phyloP scores from a whole-genome alignment of 2,113 vertebrate genomes.

The Vulpes lagopus region DNA sequence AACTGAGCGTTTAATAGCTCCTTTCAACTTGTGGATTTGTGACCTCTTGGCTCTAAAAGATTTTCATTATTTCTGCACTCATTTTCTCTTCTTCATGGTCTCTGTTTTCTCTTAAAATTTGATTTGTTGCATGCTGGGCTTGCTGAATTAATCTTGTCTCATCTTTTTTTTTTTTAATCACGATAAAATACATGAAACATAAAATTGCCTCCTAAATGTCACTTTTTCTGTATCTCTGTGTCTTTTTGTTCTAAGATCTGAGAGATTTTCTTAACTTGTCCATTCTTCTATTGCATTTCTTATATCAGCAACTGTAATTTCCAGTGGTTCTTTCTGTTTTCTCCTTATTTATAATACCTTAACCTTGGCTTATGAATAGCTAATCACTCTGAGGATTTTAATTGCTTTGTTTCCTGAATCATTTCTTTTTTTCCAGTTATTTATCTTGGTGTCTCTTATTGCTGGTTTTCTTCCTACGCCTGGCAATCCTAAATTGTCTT shows the following conservation, averaged over 20 bases:
- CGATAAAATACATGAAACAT: background rate
- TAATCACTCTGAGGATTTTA: background rate
- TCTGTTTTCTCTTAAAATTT: background rate
- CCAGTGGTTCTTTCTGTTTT: conserved; percentile 16
- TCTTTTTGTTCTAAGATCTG: background rate
- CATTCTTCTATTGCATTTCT: background rate
- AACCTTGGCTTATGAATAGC: background rate
- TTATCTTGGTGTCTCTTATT: conserved; percentile 11
- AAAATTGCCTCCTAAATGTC: background rate
- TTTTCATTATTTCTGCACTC: conserved; percentile 31
- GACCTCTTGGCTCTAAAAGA: background rate
- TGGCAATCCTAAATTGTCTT: background rate
- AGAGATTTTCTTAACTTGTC: background rate
- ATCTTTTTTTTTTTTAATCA: background rate
- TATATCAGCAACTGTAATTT: background rate
- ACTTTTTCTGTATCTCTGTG: background rate
- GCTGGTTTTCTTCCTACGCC: background rate
- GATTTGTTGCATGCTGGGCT: background rate
- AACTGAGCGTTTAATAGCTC: background rate
- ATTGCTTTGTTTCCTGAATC: conserved; percentile 46
- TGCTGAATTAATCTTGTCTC: background rate
- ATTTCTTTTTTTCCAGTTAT: conserved; percentile 28
- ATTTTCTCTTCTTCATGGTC: conserved; percentile 20
- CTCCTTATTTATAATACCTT: background rate
- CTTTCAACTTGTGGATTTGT: background rate